A percentile compares a stretch with the other conserved stretches of the same genome.
These are phyloP conservation scores for Agonopterix subpropinquella DNA, from an alignment of 2,888 invertebrate species.

Conservation along the genomic window DNA sequence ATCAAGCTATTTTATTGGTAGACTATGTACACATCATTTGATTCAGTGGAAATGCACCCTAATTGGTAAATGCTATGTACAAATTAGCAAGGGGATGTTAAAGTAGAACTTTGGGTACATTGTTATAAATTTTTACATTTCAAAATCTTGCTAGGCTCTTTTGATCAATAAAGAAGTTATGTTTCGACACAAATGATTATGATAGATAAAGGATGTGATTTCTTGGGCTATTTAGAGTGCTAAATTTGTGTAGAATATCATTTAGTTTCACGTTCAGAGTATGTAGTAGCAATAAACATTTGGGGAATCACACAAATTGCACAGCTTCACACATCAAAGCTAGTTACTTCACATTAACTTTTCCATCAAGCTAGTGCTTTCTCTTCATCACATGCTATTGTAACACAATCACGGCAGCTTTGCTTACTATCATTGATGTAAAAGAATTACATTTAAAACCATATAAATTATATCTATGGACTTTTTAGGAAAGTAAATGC, in stretches of 20 bases:
- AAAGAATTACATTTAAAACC: too few relatives aligned
- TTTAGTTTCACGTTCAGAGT: background rate
- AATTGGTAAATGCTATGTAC: too few relatives aligned
- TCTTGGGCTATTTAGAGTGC: background rate
- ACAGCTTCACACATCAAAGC: slow-evolving; percentile 23
- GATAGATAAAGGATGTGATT: background rate
- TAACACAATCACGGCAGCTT: slow-evolving; percentile 19
- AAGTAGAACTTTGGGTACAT: too few relatives aligned
- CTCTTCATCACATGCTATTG: slow-evolving; percentile 12
- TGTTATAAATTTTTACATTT: too few relatives aligned
- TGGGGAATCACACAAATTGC: slow-evolving; percentile 16
- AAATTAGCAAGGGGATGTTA: too few relatives aligned
- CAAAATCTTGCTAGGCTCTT: background rate
- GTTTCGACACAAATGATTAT: background rate
- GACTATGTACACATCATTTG: too few relatives aligned
- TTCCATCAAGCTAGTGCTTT: slow-evolving; percentile 23
- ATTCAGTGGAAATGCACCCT: too few relatives aligned
- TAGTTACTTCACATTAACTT: slow-evolving; percentile 18
- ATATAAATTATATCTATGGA: too few relatives aligned
- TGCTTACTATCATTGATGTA: slow-evolving; percentile 3
- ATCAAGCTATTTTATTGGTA: too few relatives aligned
- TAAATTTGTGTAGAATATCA: background rate
- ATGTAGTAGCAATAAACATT: background rate
- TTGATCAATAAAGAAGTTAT: background rate
- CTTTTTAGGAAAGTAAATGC: too few relatives aligned